Evolutionary conservation across 2,113 vertebrate species (phyloP).

Genomic region (Caracal caracal): DNA sequence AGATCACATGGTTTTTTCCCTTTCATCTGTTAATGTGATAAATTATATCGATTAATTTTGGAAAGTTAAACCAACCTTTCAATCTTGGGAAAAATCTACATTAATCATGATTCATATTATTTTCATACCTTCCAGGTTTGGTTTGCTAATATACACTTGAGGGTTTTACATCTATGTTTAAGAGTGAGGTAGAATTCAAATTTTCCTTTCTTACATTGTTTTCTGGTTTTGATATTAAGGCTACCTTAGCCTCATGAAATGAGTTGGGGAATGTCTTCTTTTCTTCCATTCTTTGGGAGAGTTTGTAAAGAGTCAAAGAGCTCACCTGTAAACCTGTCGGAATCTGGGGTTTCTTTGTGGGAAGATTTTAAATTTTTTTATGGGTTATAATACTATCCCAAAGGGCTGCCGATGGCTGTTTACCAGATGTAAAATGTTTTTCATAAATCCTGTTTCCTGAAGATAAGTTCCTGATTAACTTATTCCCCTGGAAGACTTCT

Average conservation of each 20-base stretch:
- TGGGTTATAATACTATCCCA: background rate
- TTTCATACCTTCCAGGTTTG: background rate
- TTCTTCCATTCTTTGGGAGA: background rate
- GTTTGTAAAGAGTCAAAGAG: background rate
- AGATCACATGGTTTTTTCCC: background rate
- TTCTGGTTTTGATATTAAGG: conserved; percentile 14
- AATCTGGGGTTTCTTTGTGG: background rate
- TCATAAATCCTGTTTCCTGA: background rate
- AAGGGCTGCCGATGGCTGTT: background rate
- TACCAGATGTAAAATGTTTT: background rate
- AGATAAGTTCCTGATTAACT: background rate
- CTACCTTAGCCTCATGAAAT: background rate
- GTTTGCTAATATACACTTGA: background rate
- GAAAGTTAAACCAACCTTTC: background rate
- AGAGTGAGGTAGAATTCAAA: background rate
- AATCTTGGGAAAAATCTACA: background rate
- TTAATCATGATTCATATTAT: background rate
- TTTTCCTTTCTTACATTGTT: background rate
- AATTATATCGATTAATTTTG: background rate
- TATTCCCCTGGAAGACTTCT: background rate
- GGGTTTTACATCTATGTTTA: background rate
- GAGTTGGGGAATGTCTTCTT: background rate
- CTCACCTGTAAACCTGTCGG: background rate
- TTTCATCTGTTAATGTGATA: conserved; percentile 34
- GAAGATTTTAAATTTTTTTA: conserved; percentile 33